Evolutionary conservation across 2,888 invertebrate species (phyloP).

Genomic region (Dusona sp.): DNA sequence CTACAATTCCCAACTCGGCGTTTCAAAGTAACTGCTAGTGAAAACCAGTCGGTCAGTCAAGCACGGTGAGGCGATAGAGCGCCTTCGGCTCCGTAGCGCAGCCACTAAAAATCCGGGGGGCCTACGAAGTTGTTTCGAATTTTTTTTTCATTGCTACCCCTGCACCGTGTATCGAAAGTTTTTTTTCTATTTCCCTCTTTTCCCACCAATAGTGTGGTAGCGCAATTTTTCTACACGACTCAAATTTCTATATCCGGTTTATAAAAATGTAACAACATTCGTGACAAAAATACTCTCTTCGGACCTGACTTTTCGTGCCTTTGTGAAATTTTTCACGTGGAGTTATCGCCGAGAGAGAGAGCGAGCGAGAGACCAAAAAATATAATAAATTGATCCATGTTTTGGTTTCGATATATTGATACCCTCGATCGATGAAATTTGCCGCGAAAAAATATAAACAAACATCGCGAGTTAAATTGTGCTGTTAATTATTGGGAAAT

Average conservation of each 20-base stretch:
- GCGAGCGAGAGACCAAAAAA: background rate
- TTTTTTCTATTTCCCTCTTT: background rate
- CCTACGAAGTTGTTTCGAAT: slow-evolving; percentile 35
- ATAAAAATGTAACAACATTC: background rate
- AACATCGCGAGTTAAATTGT: background rate
- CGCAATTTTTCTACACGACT: background rate
- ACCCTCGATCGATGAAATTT: background rate
- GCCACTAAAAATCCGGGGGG: slow-evolving; percentile 49
- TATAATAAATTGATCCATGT: background rate
- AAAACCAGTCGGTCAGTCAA: slow-evolving; percentile 81
- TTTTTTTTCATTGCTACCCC: background rate
- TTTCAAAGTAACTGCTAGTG: slow-evolving; percentile 78
- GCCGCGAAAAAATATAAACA: background rate
- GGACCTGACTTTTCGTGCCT: background rate
- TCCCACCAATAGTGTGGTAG: background rate
- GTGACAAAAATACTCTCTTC: background rate
- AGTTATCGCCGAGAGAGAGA: background rate
- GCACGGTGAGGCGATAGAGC: slow-evolving; percentile 75
- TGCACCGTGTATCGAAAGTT: background rate
- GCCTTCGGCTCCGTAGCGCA: slow-evolving; percentile 69
- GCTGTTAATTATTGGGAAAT: background rate
- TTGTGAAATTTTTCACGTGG: background rate
- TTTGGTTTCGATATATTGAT: background rate
- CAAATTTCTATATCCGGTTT: background rate
- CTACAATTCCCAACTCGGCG: slow-evolving; percentile 75